A percentile compares a stretch with the other conserved stretches of the same genome.
phyloP scores from a whole-genome alignment of 37 sponge, comb jelly and placozoan genomes.

The Geodia barretti region DNA sequence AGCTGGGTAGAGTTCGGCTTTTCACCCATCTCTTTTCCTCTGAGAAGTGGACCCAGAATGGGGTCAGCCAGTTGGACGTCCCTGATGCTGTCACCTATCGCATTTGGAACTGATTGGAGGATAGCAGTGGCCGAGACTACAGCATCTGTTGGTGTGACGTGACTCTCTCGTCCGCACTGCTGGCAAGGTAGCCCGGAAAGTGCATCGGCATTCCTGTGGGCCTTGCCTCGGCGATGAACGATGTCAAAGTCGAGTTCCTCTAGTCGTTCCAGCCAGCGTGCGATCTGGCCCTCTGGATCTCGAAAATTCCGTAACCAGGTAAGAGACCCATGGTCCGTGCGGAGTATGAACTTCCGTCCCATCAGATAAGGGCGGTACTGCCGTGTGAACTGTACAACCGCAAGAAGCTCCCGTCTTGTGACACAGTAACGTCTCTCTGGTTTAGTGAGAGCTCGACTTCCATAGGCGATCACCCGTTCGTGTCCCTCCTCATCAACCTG shows the following conservation, averaged over 20 bases:
- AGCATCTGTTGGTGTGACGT: no score
- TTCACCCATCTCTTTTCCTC: background rate
- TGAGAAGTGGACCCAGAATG: background rate
- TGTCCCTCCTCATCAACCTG: slow-evolving; percentile 18
- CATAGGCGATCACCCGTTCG: slow-evolving; percentile 27
- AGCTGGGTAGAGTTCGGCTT: slow-evolving; percentile 1
- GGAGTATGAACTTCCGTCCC: slow-evolving; percentile 10
- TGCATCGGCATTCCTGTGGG: slow-evolving; percentile 34
- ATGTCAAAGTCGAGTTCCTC: slow-evolving; percentile 31
- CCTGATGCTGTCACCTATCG: no score
- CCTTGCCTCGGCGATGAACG: slow-evolving; percentile 16
- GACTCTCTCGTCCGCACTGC: slow-evolving; percentile 24
- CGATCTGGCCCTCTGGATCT: slow-evolving; percentile 33
- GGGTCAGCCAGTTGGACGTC: slow-evolving; percentile 5
- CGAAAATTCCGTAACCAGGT: slow-evolving; percentile 17
- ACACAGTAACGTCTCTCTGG: slow-evolving; percentile 25
- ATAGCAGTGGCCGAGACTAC: no score
- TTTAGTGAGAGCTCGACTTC: slow-evolving; percentile 29
- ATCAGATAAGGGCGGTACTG: slow-evolving; percentile 14
- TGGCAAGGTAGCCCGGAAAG: slow-evolving; percentile 15
- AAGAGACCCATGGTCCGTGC: slow-evolving; percentile 33
- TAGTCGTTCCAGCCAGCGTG: slow-evolving; percentile 29
- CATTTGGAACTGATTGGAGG: no score
- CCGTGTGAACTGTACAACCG: slow-evolving; percentile 28
- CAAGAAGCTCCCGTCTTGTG: slow-evolving; percentile 21